phyloP scores from a whole-genome alignment of 2,797 vertebrate species.

The Benthosema pterotum region DNA sequence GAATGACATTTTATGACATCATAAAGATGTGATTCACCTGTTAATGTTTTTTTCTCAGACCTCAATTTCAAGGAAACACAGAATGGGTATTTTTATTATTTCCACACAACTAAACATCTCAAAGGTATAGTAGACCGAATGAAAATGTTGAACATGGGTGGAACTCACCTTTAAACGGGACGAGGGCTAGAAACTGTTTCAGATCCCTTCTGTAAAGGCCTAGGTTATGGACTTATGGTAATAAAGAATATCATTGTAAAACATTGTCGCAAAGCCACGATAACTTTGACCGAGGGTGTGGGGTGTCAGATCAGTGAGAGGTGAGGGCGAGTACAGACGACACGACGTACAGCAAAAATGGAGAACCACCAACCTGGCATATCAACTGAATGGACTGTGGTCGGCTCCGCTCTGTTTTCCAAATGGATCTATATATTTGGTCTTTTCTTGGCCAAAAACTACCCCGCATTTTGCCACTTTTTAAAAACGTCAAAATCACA shows the following conservation, averaged over 20 bases:
- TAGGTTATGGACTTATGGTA: slow-evolving; percentile 9
- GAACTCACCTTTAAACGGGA: too few relatives aligned
- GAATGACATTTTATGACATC: too few relatives aligned
- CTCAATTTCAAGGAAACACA: too few relatives aligned
- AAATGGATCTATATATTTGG: slow-evolving; percentile 79
- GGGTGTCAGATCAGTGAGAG: too few relatives aligned
- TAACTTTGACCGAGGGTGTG: slow-evolving; percentile 78
- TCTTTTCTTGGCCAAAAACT: slow-evolving; percentile 68
- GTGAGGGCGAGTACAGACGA: slow-evolving; percentile 61
- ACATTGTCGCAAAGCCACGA: slow-evolving; percentile 88
- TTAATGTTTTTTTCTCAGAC: too few relatives aligned
- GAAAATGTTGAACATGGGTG: too few relatives aligned
- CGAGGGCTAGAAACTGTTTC: too few relatives aligned
- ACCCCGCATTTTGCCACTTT: slow-evolving; percentile 64
- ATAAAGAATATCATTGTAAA: slow-evolving; percentile 96
- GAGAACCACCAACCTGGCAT: slow-evolving; percentile 95
- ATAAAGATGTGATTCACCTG: too few relatives aligned
- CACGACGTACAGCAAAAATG: slow-evolving; percentile 86
- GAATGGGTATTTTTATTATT: too few relatives aligned
- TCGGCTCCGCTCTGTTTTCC: slow-evolving; percentile 82
- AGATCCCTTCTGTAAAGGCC: too few relatives aligned
- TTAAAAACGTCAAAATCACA: slow-evolving; percentile 80
- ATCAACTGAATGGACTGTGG: slow-evolving; percentile 85
- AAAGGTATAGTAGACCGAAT: too few relatives aligned
- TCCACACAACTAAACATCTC: too few relatives aligned